These are phyloP conservation scores for Agrochola lychnidis DNA, from an alignment of 2,888 invertebrate genomes.

Conservation along the genomic window DNA sequence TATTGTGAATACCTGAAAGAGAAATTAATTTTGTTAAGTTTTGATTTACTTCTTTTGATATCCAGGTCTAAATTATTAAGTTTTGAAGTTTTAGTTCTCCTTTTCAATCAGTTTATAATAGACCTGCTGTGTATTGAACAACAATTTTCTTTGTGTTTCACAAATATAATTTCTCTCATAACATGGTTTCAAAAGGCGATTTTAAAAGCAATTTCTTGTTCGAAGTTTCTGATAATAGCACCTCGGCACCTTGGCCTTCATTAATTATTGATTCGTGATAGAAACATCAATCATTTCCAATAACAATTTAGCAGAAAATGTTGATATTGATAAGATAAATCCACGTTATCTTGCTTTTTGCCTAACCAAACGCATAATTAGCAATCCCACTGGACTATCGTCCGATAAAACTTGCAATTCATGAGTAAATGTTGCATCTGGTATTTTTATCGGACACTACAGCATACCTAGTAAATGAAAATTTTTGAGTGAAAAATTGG, in stretches of 20 bases:
- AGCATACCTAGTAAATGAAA: background rate
- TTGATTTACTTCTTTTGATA: background rate
- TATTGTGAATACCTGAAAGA: slow-evolving; percentile 86
- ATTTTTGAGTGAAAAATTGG: background rate
- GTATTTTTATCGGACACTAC: background rate
- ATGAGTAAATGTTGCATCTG: slow-evolving; percentile 14
- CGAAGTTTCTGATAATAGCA: background rate
- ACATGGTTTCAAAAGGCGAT: background rate
- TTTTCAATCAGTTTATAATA: slow-evolving; percentile 8
- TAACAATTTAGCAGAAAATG: slow-evolving; percentile 38
- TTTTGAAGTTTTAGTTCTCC: background rate
- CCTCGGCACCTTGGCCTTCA: background rate
- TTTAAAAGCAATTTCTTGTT: slow-evolving; percentile 37
- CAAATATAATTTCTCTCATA: slow-evolving; percentile 1
- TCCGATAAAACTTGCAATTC: slow-evolving; percentile 36
- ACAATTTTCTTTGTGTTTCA: slow-evolving; percentile 14
- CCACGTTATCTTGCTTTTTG: slow-evolving; percentile 31
- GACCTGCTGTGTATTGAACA: background rate
- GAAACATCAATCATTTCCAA: slow-evolving; percentile 34
- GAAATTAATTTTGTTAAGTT: slow-evolving; percentile 37
- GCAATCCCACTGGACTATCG: slow-evolving; percentile 32
- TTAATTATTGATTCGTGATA: slow-evolving; percentile 23
- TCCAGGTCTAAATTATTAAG: background rate
- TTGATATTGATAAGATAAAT: slow-evolving; percentile 50
- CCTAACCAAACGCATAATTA: slow-evolving; percentile 49